Base-by-base conservation (phyloP, 2,113 vertebrate genomes). In the Nannospalax galili region DNA sequence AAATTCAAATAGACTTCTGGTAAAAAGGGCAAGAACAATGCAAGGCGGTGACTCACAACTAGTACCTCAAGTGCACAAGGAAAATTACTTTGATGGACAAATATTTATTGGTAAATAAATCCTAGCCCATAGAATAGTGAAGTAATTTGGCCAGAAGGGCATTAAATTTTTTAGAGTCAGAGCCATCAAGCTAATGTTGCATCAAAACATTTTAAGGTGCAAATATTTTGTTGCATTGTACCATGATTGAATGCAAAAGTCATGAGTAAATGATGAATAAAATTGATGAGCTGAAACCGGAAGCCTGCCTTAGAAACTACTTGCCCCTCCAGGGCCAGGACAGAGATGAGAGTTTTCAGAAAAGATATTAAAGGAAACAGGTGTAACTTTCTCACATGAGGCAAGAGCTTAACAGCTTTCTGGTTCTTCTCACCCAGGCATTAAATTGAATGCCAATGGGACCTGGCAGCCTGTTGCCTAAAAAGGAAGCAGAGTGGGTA, bases 161-260 rank as follows among this genome's bases (percentile, higher is more conserved):
- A 37, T 85, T 84, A 60, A 3, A 45, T 87, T 93, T 97, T 84
- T 90, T 86, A 95, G 48, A 79, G 24, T 90, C 77, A 90, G 48
- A 92, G 64, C 73, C 78, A 92, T 92, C 67, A 93, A 94, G 42
- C 69, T 93, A 95, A 96, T 90, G 88, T 95, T 96, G 81, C 74
- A 84, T 97, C 74, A 90, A 26, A 85, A 90, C 90, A n/a, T 96
- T 93, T 89, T 94, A 65, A 95, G 89, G 90, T 92, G 77, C 81
- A 89, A 95, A 74, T 58, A 86, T 95, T 97, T 81, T 92, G 48
- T 87, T 90, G 58, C 32, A 2, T 40, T 94, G 88, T 86, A 45
- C 74, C 5, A 0, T 91, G 85, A 94, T 91, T 82, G 35, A 90
- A 92, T 91, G 74, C 88, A 96, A 92, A 95, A 92, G 81, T 37